These are phyloP conservation scores for Pogona vitticeps DNA, from an alignment of 2,113 vertebrate genomes.

Conservation along the genomic window DNA sequence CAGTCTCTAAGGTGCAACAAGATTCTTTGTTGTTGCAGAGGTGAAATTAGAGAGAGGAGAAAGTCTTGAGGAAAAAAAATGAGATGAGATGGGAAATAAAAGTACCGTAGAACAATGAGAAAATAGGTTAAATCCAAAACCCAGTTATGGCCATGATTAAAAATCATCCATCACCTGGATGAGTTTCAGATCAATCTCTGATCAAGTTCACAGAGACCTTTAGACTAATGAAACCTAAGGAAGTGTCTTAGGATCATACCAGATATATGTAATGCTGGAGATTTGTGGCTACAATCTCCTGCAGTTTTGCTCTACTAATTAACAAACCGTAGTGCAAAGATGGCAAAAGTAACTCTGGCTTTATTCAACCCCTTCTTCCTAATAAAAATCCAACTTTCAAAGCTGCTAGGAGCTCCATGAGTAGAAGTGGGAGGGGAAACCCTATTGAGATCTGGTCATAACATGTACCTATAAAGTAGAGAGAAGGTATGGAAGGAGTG, in stretches of 20 bases:
- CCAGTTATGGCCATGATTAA: background rate
- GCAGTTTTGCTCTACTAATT: background rate
- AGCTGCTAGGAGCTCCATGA: too few species aligned
- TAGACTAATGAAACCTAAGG: background rate
- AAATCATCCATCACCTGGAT: background rate
- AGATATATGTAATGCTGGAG: background rate
- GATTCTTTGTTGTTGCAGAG: too few species aligned
- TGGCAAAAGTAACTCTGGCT: background rate
- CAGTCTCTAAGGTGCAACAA: too few species aligned
- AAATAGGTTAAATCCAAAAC: conserved; percentile 4
- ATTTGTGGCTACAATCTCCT: background rate
- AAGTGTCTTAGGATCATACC: background rate
- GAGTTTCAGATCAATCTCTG: background rate
- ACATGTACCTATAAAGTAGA: background rate
- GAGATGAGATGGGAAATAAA: background rate
- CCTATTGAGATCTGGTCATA: background rate
- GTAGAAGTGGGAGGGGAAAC: background rate
- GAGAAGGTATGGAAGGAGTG: background rate
- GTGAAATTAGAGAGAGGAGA: too few species aligned
- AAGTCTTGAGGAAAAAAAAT: background rate
- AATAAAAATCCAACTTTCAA: background rate
- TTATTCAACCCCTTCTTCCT: too few species aligned
- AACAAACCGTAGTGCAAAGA: too few species aligned
- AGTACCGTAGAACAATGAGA: background rate
- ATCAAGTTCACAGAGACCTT: rapidly evolving